Evolutionary conservation across 1,140 invertebrate species (phyloP), one percentile per base, ranked within the genome.

Genomic region (Brachystomella parvula): DNA sequence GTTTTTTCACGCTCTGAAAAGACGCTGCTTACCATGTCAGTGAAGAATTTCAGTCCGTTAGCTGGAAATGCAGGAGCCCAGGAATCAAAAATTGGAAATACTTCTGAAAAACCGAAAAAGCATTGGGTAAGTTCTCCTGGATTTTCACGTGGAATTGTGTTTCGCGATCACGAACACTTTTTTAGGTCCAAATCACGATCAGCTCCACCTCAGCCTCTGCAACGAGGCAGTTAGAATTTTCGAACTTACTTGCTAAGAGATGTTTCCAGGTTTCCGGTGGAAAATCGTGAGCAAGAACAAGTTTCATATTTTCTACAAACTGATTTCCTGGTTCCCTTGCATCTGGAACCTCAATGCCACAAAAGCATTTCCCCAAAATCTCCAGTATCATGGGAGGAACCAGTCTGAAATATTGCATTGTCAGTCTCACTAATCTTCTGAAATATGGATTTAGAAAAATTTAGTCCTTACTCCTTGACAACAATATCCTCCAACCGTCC

Each of bases 301-400:
- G 15, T 30, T 56, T 61, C 47, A 69, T 65, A 29, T 19, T n/a
- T 26, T 68, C 53, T 21, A 71, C 33, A 35, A 71, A 68, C n/a
- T 39, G 28, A 62, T 71, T 68, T 28, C 66, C 61, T 21, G 70
- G 70, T 28, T 71, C 70, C 32, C 47, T 30, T 15, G 32, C 47
- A 47, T 65, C 57, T 61, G 61, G 63, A 26, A 68, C 30, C 49
- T 49, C 26, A 2, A 68, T 64, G 33, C 66, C 66, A 53, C 61
- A 68, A 44, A 68, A 64, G 28, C 33, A 49, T 24, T 33, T 63
- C 24, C 47, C 61, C 32, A 67, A 63, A 17, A 63, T 58, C 29
- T 67, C 61, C 29, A 61, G 2, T 32, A 66, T 44, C 21, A 66
- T 30, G 0, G 64, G 64, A 3, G 49, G 53, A 29, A 59, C 19